phyloP scores from a whole-genome alignment of 2,888 invertebrate species.

The Rutpela maculata region DNA sequence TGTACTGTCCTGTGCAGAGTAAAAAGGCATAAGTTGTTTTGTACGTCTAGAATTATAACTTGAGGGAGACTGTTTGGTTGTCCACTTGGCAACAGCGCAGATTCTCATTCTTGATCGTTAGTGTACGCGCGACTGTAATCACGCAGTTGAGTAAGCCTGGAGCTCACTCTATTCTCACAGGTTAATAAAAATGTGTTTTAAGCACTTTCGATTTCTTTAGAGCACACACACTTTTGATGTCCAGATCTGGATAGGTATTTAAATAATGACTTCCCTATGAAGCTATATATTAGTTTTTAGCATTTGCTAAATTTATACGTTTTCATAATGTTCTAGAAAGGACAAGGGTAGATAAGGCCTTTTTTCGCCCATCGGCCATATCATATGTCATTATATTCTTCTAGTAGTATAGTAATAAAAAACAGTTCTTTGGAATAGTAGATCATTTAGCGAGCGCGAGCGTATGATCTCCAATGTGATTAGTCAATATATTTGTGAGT shows the following conservation, averaged over 20 bases:
- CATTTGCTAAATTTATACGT: conserved; percentile 17
- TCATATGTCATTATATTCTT: too few species aligned
- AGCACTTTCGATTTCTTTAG: conserved; percentile 18
- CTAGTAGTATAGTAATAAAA: too few species aligned
- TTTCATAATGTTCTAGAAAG: conserved; percentile 18
- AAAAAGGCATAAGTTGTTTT: too few species aligned
- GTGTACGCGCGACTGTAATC: background rate
- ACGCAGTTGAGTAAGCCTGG: background rate
- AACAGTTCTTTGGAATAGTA: too few species aligned
- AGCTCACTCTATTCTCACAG: background rate
- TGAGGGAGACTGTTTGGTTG: background rate
- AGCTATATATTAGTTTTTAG: conserved; percentile 20
- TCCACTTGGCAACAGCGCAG: background rate
- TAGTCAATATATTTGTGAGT: too few species aligned
- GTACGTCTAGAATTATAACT: too few species aligned
- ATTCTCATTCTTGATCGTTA: background rate
- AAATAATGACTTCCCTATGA: conserved; percentile 8
- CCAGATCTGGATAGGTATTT: conserved; percentile 22
- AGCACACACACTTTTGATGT: conserved; percentile 9
- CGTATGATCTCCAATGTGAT: too few species aligned
- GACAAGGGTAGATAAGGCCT: too few species aligned
- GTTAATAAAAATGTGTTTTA: background rate
- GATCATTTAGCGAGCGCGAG: too few species aligned
- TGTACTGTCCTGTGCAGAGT: too few species aligned
- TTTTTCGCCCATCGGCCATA: too few species aligned